phyloP scores from a whole-genome alignment of 2,797 vertebrate genomes.

The Muscicapa striata region DNA sequence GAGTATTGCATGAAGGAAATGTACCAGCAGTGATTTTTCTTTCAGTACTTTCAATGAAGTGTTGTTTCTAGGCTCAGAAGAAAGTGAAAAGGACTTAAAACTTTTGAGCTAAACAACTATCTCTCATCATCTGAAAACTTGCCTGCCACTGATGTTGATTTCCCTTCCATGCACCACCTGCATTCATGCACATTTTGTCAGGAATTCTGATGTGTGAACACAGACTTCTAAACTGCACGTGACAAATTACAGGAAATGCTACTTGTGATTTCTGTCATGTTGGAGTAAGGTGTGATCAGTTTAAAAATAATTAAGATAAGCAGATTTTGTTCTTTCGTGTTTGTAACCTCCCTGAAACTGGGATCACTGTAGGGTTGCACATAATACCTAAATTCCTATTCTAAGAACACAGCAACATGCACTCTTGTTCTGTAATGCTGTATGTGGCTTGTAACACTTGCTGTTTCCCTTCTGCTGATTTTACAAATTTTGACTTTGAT shows the following conservation, averaged over 20 bases:
- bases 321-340: not conserved
- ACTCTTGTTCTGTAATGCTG: not conserved
- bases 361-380: not conserved
- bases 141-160: not conserved
- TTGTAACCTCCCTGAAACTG: not conserved
- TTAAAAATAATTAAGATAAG: not conserved
- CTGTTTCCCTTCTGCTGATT: not conserved
- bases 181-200: not conserved
- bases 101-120: not conserved
- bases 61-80: not conserved
- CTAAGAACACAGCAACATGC: not conserved
- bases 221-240: not conserved
- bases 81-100: not conserved
- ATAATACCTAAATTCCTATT: not conserved
- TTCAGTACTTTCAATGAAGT: not conserved
- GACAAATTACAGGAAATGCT: not conserved
- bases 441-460: not conserved
- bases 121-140: not conserved
- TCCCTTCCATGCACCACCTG: not conserved
- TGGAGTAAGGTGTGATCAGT: not conserved
- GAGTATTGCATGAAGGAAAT: not conserved
- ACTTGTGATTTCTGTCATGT: not conserved
- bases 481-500: not conserved
- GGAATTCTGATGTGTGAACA: not conserved
- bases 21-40: not conserved